These are phyloP conservation scores for Acleris holmiana DNA, from an alignment of 2,888 invertebrate species.

Conservation along the genomic window DNA sequence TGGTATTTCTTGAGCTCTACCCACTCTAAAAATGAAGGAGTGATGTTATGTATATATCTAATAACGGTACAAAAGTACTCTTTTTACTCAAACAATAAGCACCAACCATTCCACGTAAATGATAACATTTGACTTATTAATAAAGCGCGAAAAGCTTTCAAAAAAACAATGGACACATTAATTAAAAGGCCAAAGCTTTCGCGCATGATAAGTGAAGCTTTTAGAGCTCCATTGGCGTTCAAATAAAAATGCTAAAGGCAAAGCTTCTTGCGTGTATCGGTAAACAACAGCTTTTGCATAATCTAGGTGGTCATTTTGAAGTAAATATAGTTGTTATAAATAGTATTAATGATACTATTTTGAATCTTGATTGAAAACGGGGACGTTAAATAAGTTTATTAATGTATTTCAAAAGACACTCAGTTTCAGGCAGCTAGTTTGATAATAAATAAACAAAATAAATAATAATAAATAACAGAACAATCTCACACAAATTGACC, in stretches of 20 bases:
- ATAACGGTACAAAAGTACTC: too few relatives aligned
- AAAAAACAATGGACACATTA: conserved; percentile 30
- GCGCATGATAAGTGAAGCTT: conserved; percentile 36
- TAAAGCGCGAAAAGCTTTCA: conserved; percentile 33
- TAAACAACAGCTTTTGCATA: conserved; percentile 11
- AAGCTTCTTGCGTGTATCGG: conserved; percentile 17
- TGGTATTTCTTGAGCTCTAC: too few relatives aligned
- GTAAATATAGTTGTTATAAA: neutral
- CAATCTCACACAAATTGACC: too few relatives aligned
- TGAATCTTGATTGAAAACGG: too few relatives aligned
- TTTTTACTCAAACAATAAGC: neutral
- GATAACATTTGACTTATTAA: conserved; percentile 3
- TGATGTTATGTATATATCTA: too few relatives aligned
- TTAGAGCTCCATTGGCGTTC: conserved; percentile 30
- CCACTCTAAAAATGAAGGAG: too few relatives aligned
- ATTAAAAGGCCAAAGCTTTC: conserved; percentile 30
- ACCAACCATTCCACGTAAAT: neutral
- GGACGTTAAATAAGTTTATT: too few relatives aligned
- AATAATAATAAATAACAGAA: too few relatives aligned
- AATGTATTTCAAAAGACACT: too few relatives aligned
- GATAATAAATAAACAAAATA: too few relatives aligned
- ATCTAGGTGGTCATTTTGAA: neutral
- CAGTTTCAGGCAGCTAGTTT: too few relatives aligned
- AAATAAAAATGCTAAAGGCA: conserved; percentile 27
- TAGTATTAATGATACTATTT: too few relatives aligned